Conservation (phyloP, 1,140 invertebrate genomes). For the Lepidotrigona ventralis region DNA sequence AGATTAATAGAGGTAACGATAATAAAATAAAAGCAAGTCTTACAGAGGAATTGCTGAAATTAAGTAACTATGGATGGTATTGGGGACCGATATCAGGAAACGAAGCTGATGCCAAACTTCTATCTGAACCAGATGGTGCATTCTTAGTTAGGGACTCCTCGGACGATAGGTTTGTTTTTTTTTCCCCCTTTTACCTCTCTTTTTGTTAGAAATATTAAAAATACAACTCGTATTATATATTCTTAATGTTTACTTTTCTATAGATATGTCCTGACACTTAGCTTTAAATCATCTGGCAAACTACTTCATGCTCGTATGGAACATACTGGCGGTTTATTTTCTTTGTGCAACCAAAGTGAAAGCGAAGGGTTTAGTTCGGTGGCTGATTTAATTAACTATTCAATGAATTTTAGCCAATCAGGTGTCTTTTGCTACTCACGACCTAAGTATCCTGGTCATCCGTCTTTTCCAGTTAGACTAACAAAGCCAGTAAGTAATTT, state of each 20-base stretch:
- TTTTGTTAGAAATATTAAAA: background rate
- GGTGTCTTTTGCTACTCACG: constrained; percentile 88
- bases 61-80: constrained; percentile 85
- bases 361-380: constrained; percentile 85
- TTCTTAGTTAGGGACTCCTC: constrained; percentile 90
- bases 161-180: constrained; percentile 81
- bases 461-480: constrained; percentile 87
- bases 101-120: constrained; percentile 82
- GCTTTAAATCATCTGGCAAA: constrained; percentile 87
- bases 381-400: constrained; percentile 86
- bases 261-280: constrained; percentile 84
- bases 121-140: constrained; percentile 85
- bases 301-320: constrained; percentile 87
- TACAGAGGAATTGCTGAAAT: constrained; percentile 81
- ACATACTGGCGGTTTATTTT: constrained; percentile 85
- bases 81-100: constrained; percentile 84
- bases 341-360: constrained; percentile 84
- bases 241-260: constrained; percentile 55
- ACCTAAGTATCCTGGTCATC: constrained; percentile 83
- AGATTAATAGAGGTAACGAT: constrained; percentile 31
- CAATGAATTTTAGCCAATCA: constrained; percentile 85
- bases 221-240: background rate
- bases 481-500: constrained; percentile 88
- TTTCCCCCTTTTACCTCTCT: background rate
- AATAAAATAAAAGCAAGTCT: constrained; percentile 68